A percentile compares a stretch with the other conserved stretches of the same genome.
Conservation (phyloP, 2,888 invertebrate genomes). For the Megaustenia siamemsis region DNA sequence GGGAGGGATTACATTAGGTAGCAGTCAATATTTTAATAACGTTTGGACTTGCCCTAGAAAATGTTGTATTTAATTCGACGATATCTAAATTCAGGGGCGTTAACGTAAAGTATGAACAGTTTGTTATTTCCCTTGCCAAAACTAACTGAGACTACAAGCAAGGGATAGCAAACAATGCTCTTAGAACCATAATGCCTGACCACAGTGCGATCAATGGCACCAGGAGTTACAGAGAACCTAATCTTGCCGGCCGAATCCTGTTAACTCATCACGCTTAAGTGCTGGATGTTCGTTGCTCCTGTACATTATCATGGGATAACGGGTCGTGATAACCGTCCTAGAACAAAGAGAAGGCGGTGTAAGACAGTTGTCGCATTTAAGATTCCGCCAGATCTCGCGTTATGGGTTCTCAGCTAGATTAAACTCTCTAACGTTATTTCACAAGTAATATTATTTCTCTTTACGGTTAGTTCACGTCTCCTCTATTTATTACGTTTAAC, state of each 20-base stretch:
- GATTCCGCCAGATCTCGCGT: too few relatives aligned
- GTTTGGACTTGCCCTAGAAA: background rate
- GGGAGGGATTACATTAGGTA: background rate
- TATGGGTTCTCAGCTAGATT: too few relatives aligned
- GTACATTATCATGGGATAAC: background rate
- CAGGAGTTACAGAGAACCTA: background rate
- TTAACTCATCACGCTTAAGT: background rate
- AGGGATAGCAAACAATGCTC: background rate
- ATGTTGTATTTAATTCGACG: background rate
- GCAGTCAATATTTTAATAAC: background rate
- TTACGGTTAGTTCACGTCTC: too few relatives aligned
- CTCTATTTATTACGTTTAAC: too few relatives aligned
- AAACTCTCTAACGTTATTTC: too few relatives aligned
- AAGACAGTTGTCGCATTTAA: too few relatives aligned
- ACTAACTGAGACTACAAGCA: background rate
- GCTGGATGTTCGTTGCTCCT: background rate
- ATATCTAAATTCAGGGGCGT: background rate
- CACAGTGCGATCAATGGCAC: background rate
- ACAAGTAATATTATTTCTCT: too few relatives aligned
- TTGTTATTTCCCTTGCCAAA: background rate
- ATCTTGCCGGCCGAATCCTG: background rate
- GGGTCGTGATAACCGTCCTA: background rate
- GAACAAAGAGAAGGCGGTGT: constrained; percentile 23
- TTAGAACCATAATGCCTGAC: background rate
- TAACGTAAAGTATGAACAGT: background rate